These are phyloP conservation scores for Sebastes matsubarae DNA, from an alignment of 2,797 vertebrate genomes.

Conservation along the genomic window DNA sequence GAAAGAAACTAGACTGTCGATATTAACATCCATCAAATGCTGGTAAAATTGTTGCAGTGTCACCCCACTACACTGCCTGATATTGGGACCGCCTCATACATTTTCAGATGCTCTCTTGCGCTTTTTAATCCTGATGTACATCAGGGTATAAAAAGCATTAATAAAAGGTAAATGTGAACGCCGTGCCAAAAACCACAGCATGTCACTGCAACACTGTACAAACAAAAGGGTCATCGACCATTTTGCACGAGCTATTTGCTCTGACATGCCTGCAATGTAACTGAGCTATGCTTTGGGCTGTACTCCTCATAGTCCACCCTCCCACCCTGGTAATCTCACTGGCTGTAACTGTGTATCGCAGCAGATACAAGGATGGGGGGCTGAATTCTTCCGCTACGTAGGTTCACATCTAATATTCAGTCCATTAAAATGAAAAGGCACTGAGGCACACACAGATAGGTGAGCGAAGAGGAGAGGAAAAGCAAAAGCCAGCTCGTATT, in stretches of 20 bases:
- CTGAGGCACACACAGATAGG: constrained; percentile 35
- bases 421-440: constrained; percentile 39
- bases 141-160: not conserved
- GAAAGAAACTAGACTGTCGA: not conserved
- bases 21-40: not conserved
- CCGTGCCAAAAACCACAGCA: constrained; percentile 3
- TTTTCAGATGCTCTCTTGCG: not conserved
- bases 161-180: not conserved
- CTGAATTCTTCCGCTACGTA: constrained; percentile 18
- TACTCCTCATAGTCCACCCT: constrained; percentile 16
- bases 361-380: not conserved
- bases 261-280: constrained; percentile 17
- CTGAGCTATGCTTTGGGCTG: constrained; percentile 8
- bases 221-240: constrained; percentile 37
- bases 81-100: not conserved
- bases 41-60: not conserved
- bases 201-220: constrained; percentile 4
- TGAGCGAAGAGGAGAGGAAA: constrained; percentile 43
- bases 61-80: not conserved
- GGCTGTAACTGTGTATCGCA: constrained; percentile 6
- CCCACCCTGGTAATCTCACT: not conserved
- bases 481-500: constrained; percentile 56
- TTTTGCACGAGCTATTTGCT: constrained; percentile 30
- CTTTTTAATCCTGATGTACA: not conserved
- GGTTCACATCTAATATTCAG: constrained; percentile 34